These are phyloP conservation scores for Enteromius afrohamiltoni DNA, from an alignment of 2,797 vertebrate species.

Conservation along the genomic window DNA sequence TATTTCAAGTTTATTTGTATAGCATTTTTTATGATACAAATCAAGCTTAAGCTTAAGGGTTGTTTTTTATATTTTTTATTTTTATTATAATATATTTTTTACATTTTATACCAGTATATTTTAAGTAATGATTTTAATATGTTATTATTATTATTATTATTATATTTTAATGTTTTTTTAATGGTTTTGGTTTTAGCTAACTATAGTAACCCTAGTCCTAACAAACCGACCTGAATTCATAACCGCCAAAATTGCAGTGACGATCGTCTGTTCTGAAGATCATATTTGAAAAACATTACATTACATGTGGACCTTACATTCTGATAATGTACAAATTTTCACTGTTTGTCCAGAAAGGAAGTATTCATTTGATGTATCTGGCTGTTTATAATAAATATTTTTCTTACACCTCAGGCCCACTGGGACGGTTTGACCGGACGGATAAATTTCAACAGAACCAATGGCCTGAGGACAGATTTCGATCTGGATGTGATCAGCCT, in stretches of 20 bases:
- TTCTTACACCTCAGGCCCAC: slow-evolving; percentile 83
- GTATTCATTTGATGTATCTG: slow-evolving; percentile 45
- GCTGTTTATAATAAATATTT: slow-evolving; percentile 61
- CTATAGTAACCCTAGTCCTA: not conserved
- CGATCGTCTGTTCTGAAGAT: not conserved
- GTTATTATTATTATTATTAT: too few relatives aligned
- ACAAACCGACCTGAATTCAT: not conserved
- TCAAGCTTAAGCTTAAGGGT: too few relatives aligned
- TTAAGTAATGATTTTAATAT: too few relatives aligned
- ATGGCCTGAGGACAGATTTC: slow-evolving; percentile 97
- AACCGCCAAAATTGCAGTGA: not conserved
- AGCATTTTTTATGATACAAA: too few relatives aligned
- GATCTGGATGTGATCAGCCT: slow-evolving; percentile 98
- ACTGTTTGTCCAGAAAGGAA: slow-evolving; percentile 57
- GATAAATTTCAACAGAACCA: slow-evolving; percentile 97
- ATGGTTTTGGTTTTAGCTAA: not conserved
- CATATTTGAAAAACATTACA: not conserved
- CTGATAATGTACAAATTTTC: slow-evolving; percentile 61
- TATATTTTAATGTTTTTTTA: too few relatives aligned
- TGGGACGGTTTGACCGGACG: slow-evolving; percentile 98
- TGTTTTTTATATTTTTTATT: too few relatives aligned
- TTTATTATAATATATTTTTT: too few relatives aligned
- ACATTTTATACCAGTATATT: too few relatives aligned
- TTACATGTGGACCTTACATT: slow-evolving; percentile 61
- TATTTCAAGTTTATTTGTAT: too few relatives aligned